Evolutionary conservation across 2,113 vertebrate genomes (phyloP), one percentile per base, ranked within the genome.

Genomic region (Clupea harengus): DNA sequence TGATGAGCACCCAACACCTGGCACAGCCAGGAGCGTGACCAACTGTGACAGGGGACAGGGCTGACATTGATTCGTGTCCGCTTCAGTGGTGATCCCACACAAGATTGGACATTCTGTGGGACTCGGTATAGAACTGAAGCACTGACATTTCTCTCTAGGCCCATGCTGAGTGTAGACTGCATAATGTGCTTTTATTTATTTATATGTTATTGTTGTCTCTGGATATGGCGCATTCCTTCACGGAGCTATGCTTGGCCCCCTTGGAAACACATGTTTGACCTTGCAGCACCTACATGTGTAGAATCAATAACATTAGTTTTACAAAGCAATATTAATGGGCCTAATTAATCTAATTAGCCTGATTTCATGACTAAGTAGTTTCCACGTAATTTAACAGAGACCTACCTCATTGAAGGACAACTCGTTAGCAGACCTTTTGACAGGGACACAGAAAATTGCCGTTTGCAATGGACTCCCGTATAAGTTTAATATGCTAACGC

Each of bases 1-100:
- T 85, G 85, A n/a, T 78, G 57, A 46, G 46, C 86, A 84, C 85
- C 82, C 39, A 83, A 87, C 81, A 82, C 60, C 81, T 28, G 52
- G 81, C 81, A 49, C 75, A 75, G 82, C 57, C 60, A 28, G 84
- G 67, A 13, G 60, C 2, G 28, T 75, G 67, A 88, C 87, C 13
- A 64, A 86, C 84, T 84, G 80, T 90, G 82, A 83, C 83, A 57
- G 86, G 86, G 88, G 87, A 84, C 85, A 88, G 85, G 87, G 80
- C 82, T 28, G 67, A 78, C 85, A 86, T 88, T 46, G 85, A 89
- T 87, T 84, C 83, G 85, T 85, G 87, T 84, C 60, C 82, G 85
- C 89, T 57, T 85, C 83, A 86, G 75, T 82, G 87, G 85, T 84
- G 82, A 82, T 85, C 82, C 78, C 54, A 75, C 67, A 75, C 67